Evolutionary conservation across 30 jellyfish, hydroid and myxozoan species (phyloP).

Genomic region (Cassiopea xamachana): DNA sequence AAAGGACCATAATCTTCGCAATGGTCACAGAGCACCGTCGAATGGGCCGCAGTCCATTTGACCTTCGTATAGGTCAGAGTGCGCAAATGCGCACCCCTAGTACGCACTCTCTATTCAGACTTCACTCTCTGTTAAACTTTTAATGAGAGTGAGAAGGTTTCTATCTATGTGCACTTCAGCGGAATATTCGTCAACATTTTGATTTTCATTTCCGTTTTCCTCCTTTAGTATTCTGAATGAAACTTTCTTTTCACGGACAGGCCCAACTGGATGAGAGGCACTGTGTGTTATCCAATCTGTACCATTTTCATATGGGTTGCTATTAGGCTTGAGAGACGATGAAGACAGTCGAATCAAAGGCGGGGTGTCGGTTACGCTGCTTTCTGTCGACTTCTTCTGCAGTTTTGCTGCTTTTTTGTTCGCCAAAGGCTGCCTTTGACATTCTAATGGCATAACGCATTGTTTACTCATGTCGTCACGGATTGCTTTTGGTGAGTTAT

Average conservation of each 20-base stretch:
- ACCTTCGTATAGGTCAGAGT: no score
- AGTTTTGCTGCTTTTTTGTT: neutral
- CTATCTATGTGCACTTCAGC: neutral
- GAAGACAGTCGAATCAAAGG: slow-evolving; percentile 8
- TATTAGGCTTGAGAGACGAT: neutral
- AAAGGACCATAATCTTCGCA: no score
- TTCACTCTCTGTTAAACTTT: neutral
- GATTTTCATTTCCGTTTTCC: neutral
- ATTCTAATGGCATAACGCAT: neutral
- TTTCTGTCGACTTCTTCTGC: neutral
- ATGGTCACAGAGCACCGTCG: no score
- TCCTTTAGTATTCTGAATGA: neutral
- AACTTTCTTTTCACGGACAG: neutral
- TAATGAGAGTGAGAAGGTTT: neutral
- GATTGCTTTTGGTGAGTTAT: neutral
- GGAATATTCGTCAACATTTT: neutral
- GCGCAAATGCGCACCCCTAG: no score
- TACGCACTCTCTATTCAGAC: neutral
- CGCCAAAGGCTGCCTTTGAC: slow-evolving; percentile 1
- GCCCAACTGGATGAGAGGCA: neutral
- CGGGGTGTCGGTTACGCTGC: slow-evolving; percentile 56
- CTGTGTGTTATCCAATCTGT: neutral
- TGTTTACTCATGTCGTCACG: neutral
- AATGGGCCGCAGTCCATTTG: no score
- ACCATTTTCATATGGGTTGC: neutral